Conservation (phyloP, 2,797 vertebrate species). For the Acridotheres tristis region DNA sequence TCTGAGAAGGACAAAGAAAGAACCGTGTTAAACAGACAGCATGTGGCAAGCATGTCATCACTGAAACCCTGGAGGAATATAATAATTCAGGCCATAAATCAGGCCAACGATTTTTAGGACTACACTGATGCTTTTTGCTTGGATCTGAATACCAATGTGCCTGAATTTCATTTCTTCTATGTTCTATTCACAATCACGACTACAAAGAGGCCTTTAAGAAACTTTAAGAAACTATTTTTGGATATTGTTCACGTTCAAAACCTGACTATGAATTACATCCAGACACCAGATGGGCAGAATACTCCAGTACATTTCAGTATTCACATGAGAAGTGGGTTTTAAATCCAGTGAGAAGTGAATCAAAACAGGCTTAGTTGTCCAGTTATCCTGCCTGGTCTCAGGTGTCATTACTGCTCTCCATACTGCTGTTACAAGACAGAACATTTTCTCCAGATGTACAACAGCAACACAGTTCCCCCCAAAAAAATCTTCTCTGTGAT, state of each 20-base stretch:
- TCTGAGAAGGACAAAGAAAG: neutral
- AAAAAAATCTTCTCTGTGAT: rapidly evolving
- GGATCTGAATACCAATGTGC: constrained; percentile 24
- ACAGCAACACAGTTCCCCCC: neutral
- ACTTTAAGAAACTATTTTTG: neutral
- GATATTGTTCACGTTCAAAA: neutral
- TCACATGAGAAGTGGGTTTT: neutral
- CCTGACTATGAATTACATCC: neutral
- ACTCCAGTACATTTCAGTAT: neutral
- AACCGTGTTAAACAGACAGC: neutral
- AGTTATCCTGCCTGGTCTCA: neutral
- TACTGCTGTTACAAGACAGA: neutral
- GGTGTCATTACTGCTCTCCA: neutral
- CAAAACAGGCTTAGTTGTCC: neutral
- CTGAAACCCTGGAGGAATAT: neutral
- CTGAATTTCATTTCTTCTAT: neutral
- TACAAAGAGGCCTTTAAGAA: neutral
- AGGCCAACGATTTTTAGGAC: constrained; percentile 6
- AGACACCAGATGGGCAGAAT: neutral
- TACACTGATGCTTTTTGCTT: constrained; percentile 12
- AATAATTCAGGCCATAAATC: constrained; percentile 39
- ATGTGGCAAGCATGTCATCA: neutral
- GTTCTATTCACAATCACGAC: neutral
- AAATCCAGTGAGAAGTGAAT: neutral
- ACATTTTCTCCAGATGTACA: neutral